phyloP scores from a whole-genome alignment of 2,888 invertebrate species.

The Drosophila mercatorum region DNA sequence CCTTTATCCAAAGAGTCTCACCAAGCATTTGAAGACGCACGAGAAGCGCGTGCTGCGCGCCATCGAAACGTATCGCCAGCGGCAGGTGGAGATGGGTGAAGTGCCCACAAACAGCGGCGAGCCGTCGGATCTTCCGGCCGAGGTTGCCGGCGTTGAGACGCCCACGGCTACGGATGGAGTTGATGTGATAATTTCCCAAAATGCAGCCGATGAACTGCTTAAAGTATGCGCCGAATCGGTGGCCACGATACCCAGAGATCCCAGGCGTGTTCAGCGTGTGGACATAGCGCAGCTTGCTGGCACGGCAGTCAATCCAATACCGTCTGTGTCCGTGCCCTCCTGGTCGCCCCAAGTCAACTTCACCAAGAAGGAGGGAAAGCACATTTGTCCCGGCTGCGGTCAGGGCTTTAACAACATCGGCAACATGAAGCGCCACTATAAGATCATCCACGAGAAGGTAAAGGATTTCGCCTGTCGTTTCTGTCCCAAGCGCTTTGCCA shows the following conservation, averaged over 20 bases:
- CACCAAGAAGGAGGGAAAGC: slow-evolving; percentile 83
- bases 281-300: slow-evolving; percentile 80
- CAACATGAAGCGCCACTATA: slow-evolving; percentile 82
- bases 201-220: slow-evolving; percentile 80
- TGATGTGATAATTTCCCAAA: slow-evolving; percentile 64
- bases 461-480: slow-evolving; percentile 82
- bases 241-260: slow-evolving; percentile 81
- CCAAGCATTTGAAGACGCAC: slow-evolving; percentile 82
- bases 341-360: slow-evolving; percentile 83
- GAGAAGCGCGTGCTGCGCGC: slow-evolving; percentile 82
- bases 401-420: slow-evolving; percentile 83
- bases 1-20: slow-evolving; percentile 81
- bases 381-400: slow-evolving; percentile 82
- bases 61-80: slow-evolving; percentile 81
- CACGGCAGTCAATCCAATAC: slow-evolving; percentile 81
- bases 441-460: slow-evolving; percentile 83
- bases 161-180: slow-evolving; percentile 13
- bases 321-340: slow-evolving; percentile 80
- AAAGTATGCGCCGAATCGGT: slow-evolving; percentile 82
- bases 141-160: slow-evolving; percentile 5
- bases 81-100: slow-evolving; percentile 77
- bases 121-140: slow-evolving; percentile 24
- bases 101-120: slow-evolving; percentile 31
- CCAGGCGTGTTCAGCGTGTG: slow-evolving; percentile 80
- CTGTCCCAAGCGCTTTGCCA: slow-evolving; percentile 82